Evolutionary conservation across 92 coral and sea anemone genomes (phyloP), one percentile per base, ranked within the genome.

Genomic region (Nematostella vectensis): DNA sequence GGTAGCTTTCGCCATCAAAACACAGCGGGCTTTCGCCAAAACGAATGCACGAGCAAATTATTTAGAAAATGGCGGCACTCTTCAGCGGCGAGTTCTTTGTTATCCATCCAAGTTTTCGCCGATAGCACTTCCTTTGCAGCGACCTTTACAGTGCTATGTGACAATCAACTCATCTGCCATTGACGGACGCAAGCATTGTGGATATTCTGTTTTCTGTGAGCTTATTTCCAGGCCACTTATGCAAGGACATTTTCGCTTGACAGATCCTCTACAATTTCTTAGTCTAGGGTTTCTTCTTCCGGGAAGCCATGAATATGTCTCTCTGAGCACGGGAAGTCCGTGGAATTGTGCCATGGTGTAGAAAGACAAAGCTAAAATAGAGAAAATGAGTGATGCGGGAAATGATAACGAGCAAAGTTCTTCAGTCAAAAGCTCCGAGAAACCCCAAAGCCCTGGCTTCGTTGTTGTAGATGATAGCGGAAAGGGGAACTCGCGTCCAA

Each of bases 61-160:
- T 44, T 58, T 58, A 48, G 43, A 66, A 66, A 66, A 66, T 66
- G 72, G 72, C 72, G 72, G 72, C 72, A 36, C 31, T 42, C 51
- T 36, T 4, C 12, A 45, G 9, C 9, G 11, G 12, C 18, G 51
- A 45, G 4, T 17, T 45, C 51, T 45, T 19, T 45, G 51, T 45
- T 45, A 9, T 45, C 23, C 12, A 4, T 45, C 18, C 18, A 11
- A 17, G 12, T 45, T 45, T 45, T 9, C 17, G 12, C 18, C 51
- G 4, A 11, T 45, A 45, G 4, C n/a, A n/a, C n/a, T 33, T 45
- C 23, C 51, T 45, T 45, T 17, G 17, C 51, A 9, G 11, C 21
- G 23, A 17, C 51, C 23, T 45, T 9, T 10, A 11, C 51, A 45
- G 4, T 45, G 51, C 18, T 11, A 22, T 4, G 23, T 17, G 4